Evolutionary conservation across 2,888 invertebrate species (phyloP).

Genomic region (Aleiodes alternator): DNA sequence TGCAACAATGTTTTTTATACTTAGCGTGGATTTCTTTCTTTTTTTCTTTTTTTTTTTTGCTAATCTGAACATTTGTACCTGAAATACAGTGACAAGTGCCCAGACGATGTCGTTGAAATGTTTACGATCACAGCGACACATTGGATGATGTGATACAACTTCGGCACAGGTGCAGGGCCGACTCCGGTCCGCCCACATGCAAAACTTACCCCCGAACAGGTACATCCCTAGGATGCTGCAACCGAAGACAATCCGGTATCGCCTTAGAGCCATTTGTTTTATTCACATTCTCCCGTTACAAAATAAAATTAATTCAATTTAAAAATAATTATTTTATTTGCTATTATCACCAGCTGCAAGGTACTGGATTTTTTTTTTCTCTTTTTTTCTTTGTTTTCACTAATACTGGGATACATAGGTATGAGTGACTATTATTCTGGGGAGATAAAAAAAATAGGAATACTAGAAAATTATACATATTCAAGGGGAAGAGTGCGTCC

Average conservation of each 20-base stretch:
- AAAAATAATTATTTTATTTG: constrained; percentile 2
- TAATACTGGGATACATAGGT: neutral
- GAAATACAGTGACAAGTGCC: constrained; percentile 98
- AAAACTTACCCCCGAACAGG: constrained; percentile 99
- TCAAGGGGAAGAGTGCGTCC: neutral
- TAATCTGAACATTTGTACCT: constrained; percentile 80
- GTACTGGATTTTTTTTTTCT: neutral
- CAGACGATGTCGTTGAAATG: constrained; percentile 99
- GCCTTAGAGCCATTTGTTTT: constrained; percentile 60
- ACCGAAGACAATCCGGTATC: constrained; percentile 70
- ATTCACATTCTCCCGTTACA: constrained; percentile 11
- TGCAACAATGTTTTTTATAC: neutral
- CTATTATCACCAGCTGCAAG: neutral
- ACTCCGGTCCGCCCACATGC: constrained; percentile 93
- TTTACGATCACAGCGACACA: constrained; percentile 97
- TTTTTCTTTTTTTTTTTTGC: constrained; percentile 10
- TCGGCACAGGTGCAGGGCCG: constrained; percentile 95
- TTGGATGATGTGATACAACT: constrained; percentile 90
- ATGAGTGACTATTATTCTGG: neutral
- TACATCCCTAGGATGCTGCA: constrained; percentile 99
- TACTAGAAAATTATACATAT: neutral
- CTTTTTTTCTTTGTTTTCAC: neutral
- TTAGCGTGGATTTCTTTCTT: neutral
- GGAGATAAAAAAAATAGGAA: neutral
- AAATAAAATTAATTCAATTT: neutral